Conservation (phyloP, 1,140 invertebrate genomes). For the Hylaeus anthracinus region DNA sequence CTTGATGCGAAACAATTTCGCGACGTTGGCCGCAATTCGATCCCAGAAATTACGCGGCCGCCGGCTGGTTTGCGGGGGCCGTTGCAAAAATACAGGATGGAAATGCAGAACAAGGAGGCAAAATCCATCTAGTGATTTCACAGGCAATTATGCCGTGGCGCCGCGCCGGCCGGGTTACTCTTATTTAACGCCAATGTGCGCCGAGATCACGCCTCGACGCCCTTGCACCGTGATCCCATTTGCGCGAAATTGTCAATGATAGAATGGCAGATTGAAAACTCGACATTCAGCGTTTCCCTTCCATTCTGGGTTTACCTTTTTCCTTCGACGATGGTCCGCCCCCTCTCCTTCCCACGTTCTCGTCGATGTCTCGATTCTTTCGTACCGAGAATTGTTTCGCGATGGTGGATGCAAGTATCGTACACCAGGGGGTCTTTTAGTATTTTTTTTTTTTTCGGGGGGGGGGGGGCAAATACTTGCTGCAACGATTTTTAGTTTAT, state of each 20-base stretch:
- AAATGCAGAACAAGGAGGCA: constrained; percentile 73
- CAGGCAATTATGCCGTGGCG: constrained; percentile 75
- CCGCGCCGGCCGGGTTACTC: constrained; percentile 73
- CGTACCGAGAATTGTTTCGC: background rate
- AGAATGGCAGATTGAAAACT: constrained; percentile 79
- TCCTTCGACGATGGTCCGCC: background rate
- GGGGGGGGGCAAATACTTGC: too few species aligned
- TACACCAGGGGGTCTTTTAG: too few species aligned
- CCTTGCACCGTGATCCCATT: constrained; percentile 72
- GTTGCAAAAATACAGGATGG: constrained; percentile 35
- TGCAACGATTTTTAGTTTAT: too few species aligned
- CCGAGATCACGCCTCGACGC: constrained; percentile 71
- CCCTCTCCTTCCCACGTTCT: background rate
- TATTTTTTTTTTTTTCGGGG: too few species aligned
- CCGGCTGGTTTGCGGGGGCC: background rate
- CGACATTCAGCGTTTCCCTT: constrained; percentile 62
- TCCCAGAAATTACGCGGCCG: constrained; percentile 26
- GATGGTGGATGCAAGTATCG: too few species aligned
- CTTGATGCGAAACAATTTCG: constrained; percentile 36
- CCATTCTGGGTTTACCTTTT: constrained; percentile 25
- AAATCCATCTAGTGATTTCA: constrained; percentile 78
- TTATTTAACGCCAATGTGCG: constrained; percentile 82
- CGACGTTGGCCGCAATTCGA: constrained; percentile 26
- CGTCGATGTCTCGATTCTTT: background rate
- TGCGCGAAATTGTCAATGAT: constrained; percentile 79